A percentile compares a stretch with the other conserved stretches of the same genome.
Conservation (phyloP, 2,113 vertebrate species). For the Theropithecus gelada region DNA sequence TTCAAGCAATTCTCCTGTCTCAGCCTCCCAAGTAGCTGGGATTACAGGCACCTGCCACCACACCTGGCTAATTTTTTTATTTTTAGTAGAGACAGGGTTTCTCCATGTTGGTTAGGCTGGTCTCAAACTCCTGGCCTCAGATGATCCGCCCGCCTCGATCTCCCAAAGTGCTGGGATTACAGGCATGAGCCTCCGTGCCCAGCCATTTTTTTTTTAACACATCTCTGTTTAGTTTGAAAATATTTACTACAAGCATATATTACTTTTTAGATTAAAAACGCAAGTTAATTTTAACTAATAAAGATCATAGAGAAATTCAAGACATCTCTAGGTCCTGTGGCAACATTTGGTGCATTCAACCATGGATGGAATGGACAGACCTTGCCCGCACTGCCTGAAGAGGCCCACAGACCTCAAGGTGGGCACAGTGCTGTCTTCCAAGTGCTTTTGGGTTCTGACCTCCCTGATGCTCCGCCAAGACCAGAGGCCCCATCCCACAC, state of each 20-base stretch:
- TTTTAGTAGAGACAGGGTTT: too few species aligned
- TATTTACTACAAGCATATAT: neutral
- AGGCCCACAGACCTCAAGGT: rapidly evolving
- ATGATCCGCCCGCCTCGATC: too few species aligned
- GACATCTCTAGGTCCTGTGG: neutral
- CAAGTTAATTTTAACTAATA: neutral
- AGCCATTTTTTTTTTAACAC: neutral
- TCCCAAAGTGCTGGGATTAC: too few species aligned
- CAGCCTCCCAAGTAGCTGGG: too few species aligned
- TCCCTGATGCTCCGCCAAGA: rapidly evolving
- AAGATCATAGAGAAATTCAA: neutral
- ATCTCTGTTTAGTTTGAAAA: neutral
- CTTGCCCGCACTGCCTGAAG: neutral
- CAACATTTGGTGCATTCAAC: rapidly evolving
- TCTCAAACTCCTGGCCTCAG: too few species aligned
- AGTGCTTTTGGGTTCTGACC: neutral
- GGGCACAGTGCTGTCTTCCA: neutral
- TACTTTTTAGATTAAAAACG: neutral
- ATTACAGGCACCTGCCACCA: too few species aligned
- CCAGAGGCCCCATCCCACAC: neutral
- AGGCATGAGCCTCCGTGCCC: too few species aligned
- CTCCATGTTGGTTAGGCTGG: too few species aligned
- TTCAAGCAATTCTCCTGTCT: too few species aligned
- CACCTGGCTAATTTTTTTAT: too few species aligned
- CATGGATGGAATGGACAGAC: neutral